These are phyloP conservation scores for Etia nguti DNA, from an alignment of 2,113 vertebrate genomes.

Conservation along the genomic window DNA sequence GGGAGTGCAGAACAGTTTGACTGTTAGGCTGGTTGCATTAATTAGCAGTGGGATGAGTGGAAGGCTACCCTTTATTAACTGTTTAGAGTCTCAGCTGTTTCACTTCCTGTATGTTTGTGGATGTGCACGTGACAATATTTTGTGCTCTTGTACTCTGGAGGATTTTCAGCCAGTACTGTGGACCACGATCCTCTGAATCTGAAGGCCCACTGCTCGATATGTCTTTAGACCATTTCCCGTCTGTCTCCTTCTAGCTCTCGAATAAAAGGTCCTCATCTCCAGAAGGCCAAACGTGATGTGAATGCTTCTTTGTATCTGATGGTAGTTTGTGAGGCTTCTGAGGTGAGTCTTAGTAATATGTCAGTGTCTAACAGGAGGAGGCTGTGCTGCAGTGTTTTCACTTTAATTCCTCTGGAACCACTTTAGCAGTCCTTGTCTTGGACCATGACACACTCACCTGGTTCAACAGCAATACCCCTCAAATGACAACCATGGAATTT, in stretches of 20 bases:
- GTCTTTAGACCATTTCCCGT: neutral
- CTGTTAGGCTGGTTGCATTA: neutral
- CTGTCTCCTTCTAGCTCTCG: neutral
- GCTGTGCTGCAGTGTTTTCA: neutral
- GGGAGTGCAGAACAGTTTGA: neutral
- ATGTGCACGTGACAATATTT: neutral
- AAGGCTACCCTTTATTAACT: neutral
- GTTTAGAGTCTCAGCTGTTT: neutral
- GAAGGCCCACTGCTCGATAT: neutral
- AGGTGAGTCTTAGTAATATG: neutral
- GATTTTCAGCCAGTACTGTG: no score
- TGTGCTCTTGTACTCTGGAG: no score
- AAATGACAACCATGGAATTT: neutral
- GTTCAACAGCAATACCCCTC: neutral
- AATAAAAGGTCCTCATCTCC: rapidly evolving
- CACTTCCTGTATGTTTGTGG: no score
- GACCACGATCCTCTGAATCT: neutral
- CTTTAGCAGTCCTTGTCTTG: neutral
- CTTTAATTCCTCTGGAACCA: neutral
- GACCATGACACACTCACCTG: neutral
- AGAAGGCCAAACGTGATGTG: neutral
- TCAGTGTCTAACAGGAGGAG: neutral
- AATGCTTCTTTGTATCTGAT: neutral
- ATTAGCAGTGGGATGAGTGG: neutral
- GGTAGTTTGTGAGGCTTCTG: neutral